A percentile compares a stretch with the other conserved stretches of the same genome.
phyloP scores from a whole-genome alignment of 2,888 invertebrate species.

The Drosophila aldrichi region DNA sequence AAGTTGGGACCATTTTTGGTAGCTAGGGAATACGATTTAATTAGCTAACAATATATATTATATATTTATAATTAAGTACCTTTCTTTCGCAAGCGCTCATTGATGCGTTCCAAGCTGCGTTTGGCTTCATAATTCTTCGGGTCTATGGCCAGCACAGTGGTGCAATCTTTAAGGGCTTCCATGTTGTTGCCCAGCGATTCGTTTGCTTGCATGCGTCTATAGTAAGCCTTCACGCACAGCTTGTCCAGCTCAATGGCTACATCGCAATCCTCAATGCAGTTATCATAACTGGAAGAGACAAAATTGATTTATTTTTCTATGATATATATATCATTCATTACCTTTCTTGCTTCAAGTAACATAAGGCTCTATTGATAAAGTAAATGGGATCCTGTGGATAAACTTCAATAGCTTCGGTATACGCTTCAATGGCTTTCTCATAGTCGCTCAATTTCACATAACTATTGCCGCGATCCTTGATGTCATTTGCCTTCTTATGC shows the following conservation, averaged over 20 bases:
- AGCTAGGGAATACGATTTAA: conserved; percentile 28
- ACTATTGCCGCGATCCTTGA: conserved; percentile 90
- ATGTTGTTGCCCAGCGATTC: conserved; percentile 90
- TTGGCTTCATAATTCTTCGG: conserved; percentile 91
- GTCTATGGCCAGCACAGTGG: conserved; percentile 90
- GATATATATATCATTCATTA: conserved; percentile 83
- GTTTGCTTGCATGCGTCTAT: conserved; percentile 92
- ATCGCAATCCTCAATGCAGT: conserved; percentile 89
- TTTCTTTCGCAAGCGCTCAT: conserved; percentile 75
- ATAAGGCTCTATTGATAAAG: conserved; percentile 95
- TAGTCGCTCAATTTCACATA: conserved; percentile 92
- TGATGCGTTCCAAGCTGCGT: conserved; percentile 82
- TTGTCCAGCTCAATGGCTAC: conserved; percentile 91
- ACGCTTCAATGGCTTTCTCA: conserved; percentile 93
- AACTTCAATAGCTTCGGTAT: conserved; percentile 93
- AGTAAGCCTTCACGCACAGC: conserved; percentile 93
- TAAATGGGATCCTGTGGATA: conserved; percentile 92
- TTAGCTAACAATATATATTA: background rate
- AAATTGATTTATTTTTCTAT: background rate
- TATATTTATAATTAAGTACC: conserved; percentile 48
- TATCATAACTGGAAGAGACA: conserved; percentile 60
- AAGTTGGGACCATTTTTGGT: conserved; percentile 77
- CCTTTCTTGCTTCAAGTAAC: conserved; percentile 92
- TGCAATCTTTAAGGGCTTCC: conserved; percentile 90
- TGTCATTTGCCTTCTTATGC: conserved; percentile 77